Conservation (phyloP, 1,140 invertebrate genomes). For the Contarinia nasturtii region DNA sequence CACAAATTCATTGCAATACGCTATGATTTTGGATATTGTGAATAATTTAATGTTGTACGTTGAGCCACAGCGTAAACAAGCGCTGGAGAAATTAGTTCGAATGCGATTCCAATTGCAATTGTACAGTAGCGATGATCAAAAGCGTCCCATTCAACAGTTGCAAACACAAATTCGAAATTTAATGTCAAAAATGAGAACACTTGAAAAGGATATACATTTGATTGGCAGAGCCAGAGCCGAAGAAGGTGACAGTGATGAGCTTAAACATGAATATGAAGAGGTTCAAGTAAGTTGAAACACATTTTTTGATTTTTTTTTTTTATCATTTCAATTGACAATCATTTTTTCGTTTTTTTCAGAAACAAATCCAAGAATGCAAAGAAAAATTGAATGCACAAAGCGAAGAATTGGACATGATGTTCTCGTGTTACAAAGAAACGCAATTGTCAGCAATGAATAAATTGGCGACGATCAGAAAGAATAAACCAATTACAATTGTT, state of each 20-base stretch:
- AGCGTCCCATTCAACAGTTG: constrained; percentile 75
- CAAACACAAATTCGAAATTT: constrained; percentile 72
- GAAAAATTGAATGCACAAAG: constrained; percentile 66
- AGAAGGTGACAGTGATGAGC: constrained; percentile 40
- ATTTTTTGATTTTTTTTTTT: not conserved
- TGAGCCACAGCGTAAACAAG: constrained; percentile 85
- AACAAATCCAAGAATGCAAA: constrained; percentile 73
- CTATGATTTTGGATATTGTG: constrained; percentile 90
- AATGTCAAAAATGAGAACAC: constrained; percentile 54
- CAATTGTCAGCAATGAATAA: constrained; percentile 43
- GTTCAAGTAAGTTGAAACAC: constrained; percentile 26
- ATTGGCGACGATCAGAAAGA: constrained; percentile 25
- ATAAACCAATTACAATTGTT: constrained; percentile 55
- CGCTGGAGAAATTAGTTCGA: constrained; percentile 67
- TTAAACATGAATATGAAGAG: constrained; percentile 54
- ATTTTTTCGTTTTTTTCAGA: constrained; percentile 4
- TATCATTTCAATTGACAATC: constrained; percentile 3
- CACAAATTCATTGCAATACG: constrained; percentile 89
- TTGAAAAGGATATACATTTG: constrained; percentile 83
- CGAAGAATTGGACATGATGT: constrained; percentile 84
- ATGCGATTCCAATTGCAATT: constrained; percentile 88
- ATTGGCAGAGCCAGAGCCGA: constrained; percentile 64
- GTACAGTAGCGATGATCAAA: constrained; percentile 74
- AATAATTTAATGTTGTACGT: constrained; percentile 94
- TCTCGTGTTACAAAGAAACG: constrained; percentile 74